phyloP scores from a whole-genome alignment of 2,113 vertebrate genomes.

The Haplochromis vanheusdeni region DNA sequence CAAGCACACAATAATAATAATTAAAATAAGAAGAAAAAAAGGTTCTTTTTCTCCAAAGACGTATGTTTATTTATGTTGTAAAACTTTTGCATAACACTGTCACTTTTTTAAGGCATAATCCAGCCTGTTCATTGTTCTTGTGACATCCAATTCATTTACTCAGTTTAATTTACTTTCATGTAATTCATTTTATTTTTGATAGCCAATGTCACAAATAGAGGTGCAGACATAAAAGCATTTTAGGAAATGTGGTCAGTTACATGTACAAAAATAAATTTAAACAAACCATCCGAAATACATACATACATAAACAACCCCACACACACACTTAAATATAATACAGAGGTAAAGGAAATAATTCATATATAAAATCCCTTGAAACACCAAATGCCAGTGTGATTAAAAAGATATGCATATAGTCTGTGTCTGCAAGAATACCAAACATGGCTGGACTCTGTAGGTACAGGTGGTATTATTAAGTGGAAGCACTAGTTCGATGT shows the following conservation, averaged over 20 bases:
- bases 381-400: neutral
- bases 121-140: neutral
- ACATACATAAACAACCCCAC: neutral
- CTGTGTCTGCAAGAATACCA: neutral
- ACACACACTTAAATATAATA: neutral
- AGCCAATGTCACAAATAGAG: neutral
- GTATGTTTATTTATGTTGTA: neutral
- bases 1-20: neutral
- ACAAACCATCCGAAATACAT: neutral
- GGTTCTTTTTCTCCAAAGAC: neutral
- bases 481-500: neutral
- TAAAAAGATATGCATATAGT: neutral
- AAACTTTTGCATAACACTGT: neutral
- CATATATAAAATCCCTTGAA: neutral
- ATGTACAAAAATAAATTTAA: neutral
- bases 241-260: neutral
- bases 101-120: neutral
- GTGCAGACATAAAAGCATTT: neutral
- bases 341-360: neutral
- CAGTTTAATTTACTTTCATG: neutral
- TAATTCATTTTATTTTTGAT: neutral
- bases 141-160: neutral
- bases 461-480: neutral
- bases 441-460: neutral
- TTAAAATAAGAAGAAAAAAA: neutral